Evolutionary conservation across 2,797 vertebrate genomes (phyloP), one percentile per base, ranked within the genome.

Genomic region (Stomatorhinus walkeri): DNA sequence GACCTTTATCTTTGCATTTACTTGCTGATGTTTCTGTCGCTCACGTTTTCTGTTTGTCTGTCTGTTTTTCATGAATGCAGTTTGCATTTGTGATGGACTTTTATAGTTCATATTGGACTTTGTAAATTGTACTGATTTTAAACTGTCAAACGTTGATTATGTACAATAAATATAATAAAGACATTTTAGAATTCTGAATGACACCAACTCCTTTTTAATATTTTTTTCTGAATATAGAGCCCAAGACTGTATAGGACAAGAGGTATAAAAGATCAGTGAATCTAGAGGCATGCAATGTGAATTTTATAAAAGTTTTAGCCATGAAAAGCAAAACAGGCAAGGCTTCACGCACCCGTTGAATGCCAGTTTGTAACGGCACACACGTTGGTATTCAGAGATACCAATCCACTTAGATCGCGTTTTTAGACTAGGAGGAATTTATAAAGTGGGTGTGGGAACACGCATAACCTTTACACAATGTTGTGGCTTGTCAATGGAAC

Each of bases 71-170:
- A 93, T 93, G 89, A 93, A 94, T 94, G 93, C 92, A 68, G 8
- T 89, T 49, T 16, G 94, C 92, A 91, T 95, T 95, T 94, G 93
- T 95, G 92, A 92, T 90, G 8, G 28, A 87, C 91, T 89, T 88
- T 54, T 89, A 93, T 93, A 93, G 95, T 95, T 96, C 95, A 96
- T 93, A 94, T 96, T 96, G 94, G 94, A 96, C 94, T 88, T 72
- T 90, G 52, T 89, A 87, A 90, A 87, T 85, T 89, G 51, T 91
- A 91, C 92, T 94, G 92, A 91, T 95, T 95, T 95, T 93, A 92
- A 93, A 89, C 89, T 46, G 36, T 87, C 61, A 91, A 92, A 92
- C 90, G 90, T 90, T 89, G 49, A 52, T 1, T 76, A 16, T 54
- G 87, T 84, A 72, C 43, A 61, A 91, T 87, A 87, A 91, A 88